Conservation (phyloP, 2,888 invertebrate genomes). For the Hybos culiciformis region DNA sequence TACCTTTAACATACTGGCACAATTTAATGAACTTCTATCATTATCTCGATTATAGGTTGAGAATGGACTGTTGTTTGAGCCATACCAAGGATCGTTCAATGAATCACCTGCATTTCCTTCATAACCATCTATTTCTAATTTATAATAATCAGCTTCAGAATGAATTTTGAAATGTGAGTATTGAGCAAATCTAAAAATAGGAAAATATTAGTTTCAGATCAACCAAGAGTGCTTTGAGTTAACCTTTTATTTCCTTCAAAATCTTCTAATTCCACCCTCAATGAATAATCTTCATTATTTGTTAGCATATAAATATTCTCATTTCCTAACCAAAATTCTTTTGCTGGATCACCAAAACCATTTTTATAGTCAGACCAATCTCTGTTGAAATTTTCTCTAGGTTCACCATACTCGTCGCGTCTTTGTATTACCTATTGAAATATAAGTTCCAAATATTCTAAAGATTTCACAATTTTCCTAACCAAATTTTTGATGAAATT, state of each 20-base stretch:
- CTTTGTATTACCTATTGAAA: constrained; percentile 68
- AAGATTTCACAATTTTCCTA: no score
- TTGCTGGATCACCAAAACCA: constrained; percentile 79
- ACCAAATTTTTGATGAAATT: no score
- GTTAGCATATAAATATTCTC: constrained; percentile 89
- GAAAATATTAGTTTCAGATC: constrained; percentile 3
- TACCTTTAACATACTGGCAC: constrained; percentile 78
- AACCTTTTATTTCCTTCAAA: constrained; percentile 87
- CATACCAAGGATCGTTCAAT: constrained; percentile 86
- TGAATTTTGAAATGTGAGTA: constrained; percentile 87
- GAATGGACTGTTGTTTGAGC: constrained; percentile 85
- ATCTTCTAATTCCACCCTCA: constrained; percentile 78
- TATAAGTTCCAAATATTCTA: constrained; percentile 8
- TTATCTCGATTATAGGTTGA: constrained; percentile 88
- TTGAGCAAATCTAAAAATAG: constrained; percentile 59
- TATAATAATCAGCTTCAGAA: constrained; percentile 82
- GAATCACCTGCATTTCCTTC: constrained; percentile 86
- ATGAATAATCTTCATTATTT: constrained; percentile 78
- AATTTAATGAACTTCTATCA: constrained; percentile 78
- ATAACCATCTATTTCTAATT: constrained; percentile 81
- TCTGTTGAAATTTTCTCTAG: constrained; percentile 78
- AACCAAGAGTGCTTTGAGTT: background rate
- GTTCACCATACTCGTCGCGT: constrained; percentile 74
- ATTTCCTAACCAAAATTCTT: constrained; percentile 87
- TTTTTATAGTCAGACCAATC: constrained; percentile 90